Evolutionary conservation across 92 coral and sea anemone species (phyloP).

Genomic region (Porites divaricata): DNA sequence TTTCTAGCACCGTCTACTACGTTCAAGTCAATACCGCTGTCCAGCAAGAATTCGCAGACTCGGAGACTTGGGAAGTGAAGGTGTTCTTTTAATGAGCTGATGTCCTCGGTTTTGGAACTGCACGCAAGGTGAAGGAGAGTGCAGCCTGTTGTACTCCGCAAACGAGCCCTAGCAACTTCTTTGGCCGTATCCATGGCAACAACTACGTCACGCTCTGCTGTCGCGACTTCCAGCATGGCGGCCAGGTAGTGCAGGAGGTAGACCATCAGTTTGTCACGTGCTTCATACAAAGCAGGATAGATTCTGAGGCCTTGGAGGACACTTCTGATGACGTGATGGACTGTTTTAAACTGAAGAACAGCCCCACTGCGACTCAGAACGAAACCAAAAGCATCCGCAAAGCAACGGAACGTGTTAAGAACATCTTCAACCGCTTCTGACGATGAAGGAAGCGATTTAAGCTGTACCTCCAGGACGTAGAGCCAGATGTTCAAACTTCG

Average conservation of each 20-base stretch:
- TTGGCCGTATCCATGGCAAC: conserved; percentile 62
- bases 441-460: conserved; percentile 53
- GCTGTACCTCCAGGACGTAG: conserved; percentile 77
- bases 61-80: conserved; percentile 78
- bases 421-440: conserved; percentile 73
- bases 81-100: conserved; percentile 81
- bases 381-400: conserved; percentile 85
- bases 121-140: conserved; percentile 73
- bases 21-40: conserved; percentile 66
- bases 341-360: conserved; percentile 64
- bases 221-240: conserved; percentile 69
- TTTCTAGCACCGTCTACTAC: conserved; percentile 62
- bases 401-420: conserved; percentile 78
- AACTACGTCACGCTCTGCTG: conserved; percentile 43
- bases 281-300: conserved; percentile 59
- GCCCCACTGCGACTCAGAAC: conserved; percentile 76
- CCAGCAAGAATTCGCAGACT: conserved; percentile 69
- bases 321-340: conserved; percentile 61
- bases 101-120: conserved; percentile 73
- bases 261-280: conserved; percentile 75
- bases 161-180: conserved; percentile 65
- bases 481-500: conserved; percentile 85
- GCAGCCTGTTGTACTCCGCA: conserved; percentile 69
- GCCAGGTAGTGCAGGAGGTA: conserved; percentile 80
- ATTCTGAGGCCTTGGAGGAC: conserved; percentile 61